A percentile compares a stretch with the other conserved stretches of the same genome.
phyloP scores from a whole-genome alignment of 2,113 vertebrate genomes.

The Castor canadensis region DNA sequence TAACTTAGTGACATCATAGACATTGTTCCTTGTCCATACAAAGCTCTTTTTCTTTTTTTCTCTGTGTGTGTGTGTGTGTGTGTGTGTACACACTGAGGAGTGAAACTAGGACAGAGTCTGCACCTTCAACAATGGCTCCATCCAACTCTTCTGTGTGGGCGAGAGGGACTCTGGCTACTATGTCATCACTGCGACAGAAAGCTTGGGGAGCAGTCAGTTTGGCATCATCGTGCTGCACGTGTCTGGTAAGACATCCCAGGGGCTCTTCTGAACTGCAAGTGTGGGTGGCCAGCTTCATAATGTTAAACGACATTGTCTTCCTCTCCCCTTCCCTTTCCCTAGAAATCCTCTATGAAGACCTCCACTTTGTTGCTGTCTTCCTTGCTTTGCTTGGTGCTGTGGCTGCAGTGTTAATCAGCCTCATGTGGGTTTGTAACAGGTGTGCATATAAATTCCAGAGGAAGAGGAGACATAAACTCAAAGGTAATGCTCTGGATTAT shows the following conservation, averaged over 20 bases:
- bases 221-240: conserved; percentile 91
- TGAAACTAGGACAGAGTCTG: conserved; percentile 68
- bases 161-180: conserved; percentile 92
- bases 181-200: conserved; percentile 89
- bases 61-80: no score
- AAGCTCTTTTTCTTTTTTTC: not conserved
- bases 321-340: not conserved
- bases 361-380: conserved; percentile 91
- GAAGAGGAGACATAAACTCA: conserved; percentile 80
- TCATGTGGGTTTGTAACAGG: conserved; percentile 92
- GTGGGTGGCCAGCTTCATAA: not conserved
- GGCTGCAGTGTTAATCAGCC: conserved; percentile 88
- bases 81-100: no score
- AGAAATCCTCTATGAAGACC: conserved; percentile 95
- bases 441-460: conserved; percentile 84
- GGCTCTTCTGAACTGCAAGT: not conserved
- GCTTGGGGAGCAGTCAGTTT: conserved; percentile 86
- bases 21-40: not conserved
- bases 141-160: conserved; percentile 87
- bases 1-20: not conserved
- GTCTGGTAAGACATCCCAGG: conserved; percentile 83
- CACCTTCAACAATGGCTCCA: conserved; percentile 89
- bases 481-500: conserved; percentile 83
- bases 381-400: conserved; percentile 85
- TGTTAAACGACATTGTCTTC: not conserved